Evolutionary conservation across 2,888 invertebrate species (phyloP).

Genomic region (Macropis europaea): DNA sequence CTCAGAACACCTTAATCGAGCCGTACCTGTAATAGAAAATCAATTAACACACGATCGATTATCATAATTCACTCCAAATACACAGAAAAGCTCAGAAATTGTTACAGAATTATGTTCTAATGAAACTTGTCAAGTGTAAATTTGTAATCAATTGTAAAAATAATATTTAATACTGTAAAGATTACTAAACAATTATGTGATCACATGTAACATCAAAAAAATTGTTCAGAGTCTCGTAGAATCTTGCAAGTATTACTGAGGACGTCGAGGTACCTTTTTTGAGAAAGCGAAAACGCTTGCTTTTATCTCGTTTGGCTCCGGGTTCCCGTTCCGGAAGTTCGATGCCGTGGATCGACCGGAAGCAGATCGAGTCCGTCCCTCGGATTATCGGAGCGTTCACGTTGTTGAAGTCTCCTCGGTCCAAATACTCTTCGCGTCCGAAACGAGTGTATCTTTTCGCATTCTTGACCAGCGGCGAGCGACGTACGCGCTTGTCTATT

Average conservation of each 20-base stretch:
- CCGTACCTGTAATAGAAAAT: conserved; percentile 60
- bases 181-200: too few relatives aligned
- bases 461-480: conserved; percentile 49
- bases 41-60: not conserved
- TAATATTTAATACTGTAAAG: too few relatives aligned
- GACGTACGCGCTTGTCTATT: conserved; percentile 41
- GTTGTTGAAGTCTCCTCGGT: conserved; percentile 57
- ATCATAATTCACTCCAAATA: too few relatives aligned
- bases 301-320: conserved; percentile 11
- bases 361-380: not conserved
- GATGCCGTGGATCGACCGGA: not conserved
- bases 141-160: too few relatives aligned
- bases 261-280: conserved; percentile 43
- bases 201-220: too few relatives aligned
- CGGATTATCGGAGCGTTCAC: conserved; percentile 10
- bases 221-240: too few relatives aligned
- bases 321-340: not conserved
- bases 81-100: too few relatives aligned
- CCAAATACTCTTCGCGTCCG: conserved; percentile 41
- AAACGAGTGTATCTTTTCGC: conserved; percentile 47
- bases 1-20: conserved; percentile 68
- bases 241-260: too few relatives aligned
- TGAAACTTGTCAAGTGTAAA: too few relatives aligned
- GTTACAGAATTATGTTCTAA: not conserved
- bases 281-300: conserved; percentile 15